Evolutionary conservation across 2,113 vertebrate species (phyloP).

Genomic region (Chloebia gouldiae): DNA sequence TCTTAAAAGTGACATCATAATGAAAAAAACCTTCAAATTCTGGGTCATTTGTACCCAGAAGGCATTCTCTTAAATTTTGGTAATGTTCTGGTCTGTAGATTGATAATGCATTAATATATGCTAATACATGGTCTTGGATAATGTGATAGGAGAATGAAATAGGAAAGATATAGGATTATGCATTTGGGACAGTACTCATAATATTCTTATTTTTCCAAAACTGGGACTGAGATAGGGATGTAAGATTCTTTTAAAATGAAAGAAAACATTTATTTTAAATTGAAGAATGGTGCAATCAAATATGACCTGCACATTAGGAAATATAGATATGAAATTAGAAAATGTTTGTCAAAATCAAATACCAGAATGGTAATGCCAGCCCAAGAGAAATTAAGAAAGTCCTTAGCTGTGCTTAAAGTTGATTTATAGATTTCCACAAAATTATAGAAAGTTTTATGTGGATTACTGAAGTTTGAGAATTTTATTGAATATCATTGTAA

Average conservation of each 20-base stretch:
- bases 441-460: not conserved
- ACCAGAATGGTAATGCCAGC: not conserved
- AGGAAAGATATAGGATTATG: not conserved
- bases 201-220: not conserved
- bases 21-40: not conserved
- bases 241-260: not conserved
- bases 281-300: not conserved
- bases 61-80: not conserved
- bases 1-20: not conserved
- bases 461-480: not conserved
- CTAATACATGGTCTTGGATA: not conserved
- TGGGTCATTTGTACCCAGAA: not conserved
- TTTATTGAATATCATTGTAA: not conserved
- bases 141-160: not conserved
- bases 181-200: not conserved
- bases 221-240: accelerated
- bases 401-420: not conserved
- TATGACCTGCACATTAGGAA: not conserved
- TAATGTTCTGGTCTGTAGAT: not conserved
- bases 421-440: not conserved
- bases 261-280: not conserved
- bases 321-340: not conserved
- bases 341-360: not conserved
- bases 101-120: not conserved
- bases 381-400: not conserved